Evolutionary conservation across 2,797 vertebrate species (phyloP).

Genomic region (Anisognathus igniventris): DNA sequence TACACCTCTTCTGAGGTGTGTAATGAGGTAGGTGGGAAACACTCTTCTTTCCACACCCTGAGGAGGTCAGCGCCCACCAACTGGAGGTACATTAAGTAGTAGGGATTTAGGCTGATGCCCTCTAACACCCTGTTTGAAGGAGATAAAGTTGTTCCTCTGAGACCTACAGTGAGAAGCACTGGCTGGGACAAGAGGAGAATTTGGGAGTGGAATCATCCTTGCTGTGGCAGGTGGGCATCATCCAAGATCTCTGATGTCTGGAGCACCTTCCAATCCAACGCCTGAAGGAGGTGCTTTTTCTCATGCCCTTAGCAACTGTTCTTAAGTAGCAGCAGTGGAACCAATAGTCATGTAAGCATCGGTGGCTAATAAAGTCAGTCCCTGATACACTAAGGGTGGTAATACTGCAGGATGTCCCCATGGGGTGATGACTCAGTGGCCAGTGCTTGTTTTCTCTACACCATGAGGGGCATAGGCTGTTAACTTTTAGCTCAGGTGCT

Average conservation of each 20-base stretch:
- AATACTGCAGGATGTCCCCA: neutral
- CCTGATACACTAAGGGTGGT: neutral
- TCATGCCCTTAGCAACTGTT: neutral
- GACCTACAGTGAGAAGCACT: neutral
- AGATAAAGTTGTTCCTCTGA: neutral
- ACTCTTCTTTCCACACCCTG: neutral
- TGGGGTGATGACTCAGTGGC: neutral
- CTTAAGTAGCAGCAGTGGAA: neutral
- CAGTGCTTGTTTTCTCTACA: neutral
- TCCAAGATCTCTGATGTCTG: neutral
- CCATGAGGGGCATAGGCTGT: neutral
- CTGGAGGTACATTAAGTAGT: neutral
- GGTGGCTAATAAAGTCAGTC: neutral
- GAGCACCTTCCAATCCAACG: neutral
- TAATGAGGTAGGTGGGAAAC: neutral
- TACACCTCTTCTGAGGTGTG: neutral
- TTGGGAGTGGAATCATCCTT: neutral
- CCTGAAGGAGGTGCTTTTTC: neutral
- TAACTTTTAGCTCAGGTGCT: neutral
- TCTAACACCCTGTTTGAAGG: neutral
- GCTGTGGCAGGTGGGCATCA: neutral
- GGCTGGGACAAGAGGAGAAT: accelerated
- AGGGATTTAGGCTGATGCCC: neutral
- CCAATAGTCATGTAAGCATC: neutral
- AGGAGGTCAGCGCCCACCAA: neutral